Percentiles rank a stretch among this genome's conserved stretches.
Evolutionary conservation across 2,888 invertebrate genomes (phyloP).

Genomic region (Noctua janthe): DNA sequence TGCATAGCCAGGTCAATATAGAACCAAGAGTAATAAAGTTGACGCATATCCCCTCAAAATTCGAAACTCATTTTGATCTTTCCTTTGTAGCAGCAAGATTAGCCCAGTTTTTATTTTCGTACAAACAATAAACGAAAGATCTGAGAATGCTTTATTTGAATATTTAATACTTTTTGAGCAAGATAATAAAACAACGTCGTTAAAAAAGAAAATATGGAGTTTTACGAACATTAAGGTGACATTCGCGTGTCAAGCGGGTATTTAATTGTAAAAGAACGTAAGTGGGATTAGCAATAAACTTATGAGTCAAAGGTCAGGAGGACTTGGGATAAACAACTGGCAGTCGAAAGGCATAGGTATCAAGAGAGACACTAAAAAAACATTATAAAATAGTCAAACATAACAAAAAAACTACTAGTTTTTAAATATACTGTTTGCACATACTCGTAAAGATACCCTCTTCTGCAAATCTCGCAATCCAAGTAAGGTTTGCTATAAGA

Average conservation of each 20-base stretch:
- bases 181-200: slow-evolving; percentile 51
- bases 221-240: slow-evolving; percentile 51
- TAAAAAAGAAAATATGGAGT: slow-evolving; percentile 35
- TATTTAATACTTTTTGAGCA: slow-evolving; percentile 26
- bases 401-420: too few species aligned
- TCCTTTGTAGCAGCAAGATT: slow-evolving; percentile 35
- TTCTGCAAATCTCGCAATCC: too few species aligned
- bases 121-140: slow-evolving; percentile 31
- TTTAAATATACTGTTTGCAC: too few species aligned
- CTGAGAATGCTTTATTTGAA: slow-evolving; percentile 36
- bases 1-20: slow-evolving; percentile 9
- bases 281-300: slow-evolving; percentile 36
- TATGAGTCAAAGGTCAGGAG: slow-evolving; percentile 44
- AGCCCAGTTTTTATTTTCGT: slow-evolving; percentile 53
- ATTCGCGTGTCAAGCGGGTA: slow-evolving; percentile 62
- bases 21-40: slow-evolving; percentile 20
- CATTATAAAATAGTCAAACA: neutral
- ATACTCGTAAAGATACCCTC: too few species aligned
- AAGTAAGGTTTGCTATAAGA: too few species aligned
- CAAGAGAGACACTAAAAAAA: neutral
- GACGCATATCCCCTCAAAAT: slow-evolving; percentile 23
- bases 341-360: slow-evolving; percentile 1
- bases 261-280: slow-evolving; percentile 50
- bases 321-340: slow-evolving; percentile 20
- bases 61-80: slow-evolving; percentile 10